Conservation (phyloP, 2,888 invertebrate genomes). For the Agriopis leucophaearia region DNA sequence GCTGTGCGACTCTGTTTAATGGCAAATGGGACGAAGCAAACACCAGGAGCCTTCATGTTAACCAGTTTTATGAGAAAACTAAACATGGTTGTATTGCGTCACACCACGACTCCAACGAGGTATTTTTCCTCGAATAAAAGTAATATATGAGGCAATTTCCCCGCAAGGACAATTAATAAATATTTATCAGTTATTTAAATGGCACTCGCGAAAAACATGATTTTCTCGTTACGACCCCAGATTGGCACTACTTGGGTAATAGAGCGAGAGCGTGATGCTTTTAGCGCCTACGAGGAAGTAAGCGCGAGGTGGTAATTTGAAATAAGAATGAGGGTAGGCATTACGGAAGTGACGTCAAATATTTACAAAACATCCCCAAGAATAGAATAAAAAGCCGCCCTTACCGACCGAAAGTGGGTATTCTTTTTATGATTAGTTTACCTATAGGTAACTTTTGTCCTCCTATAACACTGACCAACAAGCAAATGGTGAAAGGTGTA, state of each 20-base stretch:
- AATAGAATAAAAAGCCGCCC: no score
- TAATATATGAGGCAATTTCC: constrained; percentile 32
- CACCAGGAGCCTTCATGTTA: constrained; percentile 42
- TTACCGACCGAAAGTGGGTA: no score
- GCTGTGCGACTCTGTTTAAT: background rate
- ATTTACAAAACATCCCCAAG: background rate
- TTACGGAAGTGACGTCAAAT: constrained; percentile 1
- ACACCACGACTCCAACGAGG: constrained; percentile 34
- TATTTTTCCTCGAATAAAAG: constrained; percentile 43
- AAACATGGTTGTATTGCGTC: constrained; percentile 52
- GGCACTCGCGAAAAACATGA: constrained; percentile 32
- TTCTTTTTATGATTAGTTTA: no score
- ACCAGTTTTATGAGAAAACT: constrained; percentile 55
- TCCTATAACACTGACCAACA: no score
- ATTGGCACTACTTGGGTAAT: constrained; percentile 23
- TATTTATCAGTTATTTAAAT: constrained; percentile 38
- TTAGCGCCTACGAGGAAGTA: constrained; percentile 4
- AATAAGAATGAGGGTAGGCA: constrained; percentile 9
- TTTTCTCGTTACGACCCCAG: constrained; percentile 36
- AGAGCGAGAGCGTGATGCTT: constrained; percentile 20
- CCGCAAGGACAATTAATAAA: constrained; percentile 37
- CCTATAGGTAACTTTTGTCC: no score
- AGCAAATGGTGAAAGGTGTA: no score
- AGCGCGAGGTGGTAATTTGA: constrained; percentile 2
- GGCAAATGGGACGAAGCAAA: constrained; percentile 20